Evolutionary conservation across 2,797 vertebrate genomes (phyloP).

Genomic region (Scyliorhinus canicula): DNA sequence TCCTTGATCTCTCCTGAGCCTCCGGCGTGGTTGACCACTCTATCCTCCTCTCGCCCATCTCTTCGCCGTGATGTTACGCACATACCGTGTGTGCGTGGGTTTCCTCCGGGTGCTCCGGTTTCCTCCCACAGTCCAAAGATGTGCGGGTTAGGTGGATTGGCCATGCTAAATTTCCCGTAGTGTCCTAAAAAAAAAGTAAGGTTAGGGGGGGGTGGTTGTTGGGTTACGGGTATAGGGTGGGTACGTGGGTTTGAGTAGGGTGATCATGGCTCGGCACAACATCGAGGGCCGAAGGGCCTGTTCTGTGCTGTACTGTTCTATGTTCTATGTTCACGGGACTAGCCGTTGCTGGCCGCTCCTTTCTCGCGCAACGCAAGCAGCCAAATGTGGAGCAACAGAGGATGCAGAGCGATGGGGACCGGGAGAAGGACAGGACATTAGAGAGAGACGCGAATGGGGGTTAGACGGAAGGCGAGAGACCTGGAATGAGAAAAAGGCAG

Average conservation of each 20-base stretch:
- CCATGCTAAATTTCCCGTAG: no score
- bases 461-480: neutral
- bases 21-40: neutral
- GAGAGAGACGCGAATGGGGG: neutral
- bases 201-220: no score
- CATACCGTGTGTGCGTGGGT: no score
- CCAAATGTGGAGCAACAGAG: neutral
- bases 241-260: no score
- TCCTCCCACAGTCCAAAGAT: no score
- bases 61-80: neutral
- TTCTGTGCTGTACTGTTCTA: no score
- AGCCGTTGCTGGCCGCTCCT: neutral
- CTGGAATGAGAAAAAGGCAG: neutral
- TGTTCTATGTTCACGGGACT: neutral
- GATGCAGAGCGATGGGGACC: neutral
- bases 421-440: neutral
- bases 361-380: neutral
- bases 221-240: no score
- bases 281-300: no score
- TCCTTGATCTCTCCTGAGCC: neutral
- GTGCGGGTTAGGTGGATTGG: no score
- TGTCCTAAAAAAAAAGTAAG: no score
- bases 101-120: no score
- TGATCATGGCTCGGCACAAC: no score
- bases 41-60: neutral